Conservation (phyloP, 2,888 invertebrate genomes). For the Proisotoma minuta region DNA sequence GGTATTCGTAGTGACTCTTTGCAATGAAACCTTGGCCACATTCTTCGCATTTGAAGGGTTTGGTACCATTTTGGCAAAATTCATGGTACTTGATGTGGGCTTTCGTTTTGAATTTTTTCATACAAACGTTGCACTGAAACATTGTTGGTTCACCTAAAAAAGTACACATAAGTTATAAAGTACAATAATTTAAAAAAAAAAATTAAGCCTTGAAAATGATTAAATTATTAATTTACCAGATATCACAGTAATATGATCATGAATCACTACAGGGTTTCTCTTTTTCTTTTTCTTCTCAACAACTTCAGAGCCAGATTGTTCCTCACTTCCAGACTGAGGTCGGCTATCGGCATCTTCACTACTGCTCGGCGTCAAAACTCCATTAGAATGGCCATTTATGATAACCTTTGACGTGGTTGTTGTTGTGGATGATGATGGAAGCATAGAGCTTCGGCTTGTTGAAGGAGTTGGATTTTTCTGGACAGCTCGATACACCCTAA, state of each 20-base stretch:
- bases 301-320: conserved; percentile 9
- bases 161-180: background rate
- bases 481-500: no score
- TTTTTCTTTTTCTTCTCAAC: conserved; percentile 44
- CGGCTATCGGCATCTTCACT: no score
- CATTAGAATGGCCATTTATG: no score
- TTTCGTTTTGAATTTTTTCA: conserved; percentile 64
- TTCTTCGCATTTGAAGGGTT: conserved; percentile 55
- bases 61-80: conserved; percentile 49
- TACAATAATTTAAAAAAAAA: background rate
- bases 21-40: conserved; percentile 63
- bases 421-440: no score
- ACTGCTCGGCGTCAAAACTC: no score
- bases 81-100: conserved; percentile 48
- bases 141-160: conserved; percentile 55
- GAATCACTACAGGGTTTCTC: conserved; percentile 42
- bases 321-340: background rate
- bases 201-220: background rate
- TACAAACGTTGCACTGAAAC: conserved; percentile 64
- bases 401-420: no score
- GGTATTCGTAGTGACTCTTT: conserved; percentile 68
- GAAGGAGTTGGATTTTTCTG: no score
- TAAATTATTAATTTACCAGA: conserved; percentile 19
- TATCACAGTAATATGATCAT: conserved; percentile 44
- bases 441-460: no score